phyloP scores from a whole-genome alignment of 2,888 invertebrate species.

The Lasius platythorax region DNA sequence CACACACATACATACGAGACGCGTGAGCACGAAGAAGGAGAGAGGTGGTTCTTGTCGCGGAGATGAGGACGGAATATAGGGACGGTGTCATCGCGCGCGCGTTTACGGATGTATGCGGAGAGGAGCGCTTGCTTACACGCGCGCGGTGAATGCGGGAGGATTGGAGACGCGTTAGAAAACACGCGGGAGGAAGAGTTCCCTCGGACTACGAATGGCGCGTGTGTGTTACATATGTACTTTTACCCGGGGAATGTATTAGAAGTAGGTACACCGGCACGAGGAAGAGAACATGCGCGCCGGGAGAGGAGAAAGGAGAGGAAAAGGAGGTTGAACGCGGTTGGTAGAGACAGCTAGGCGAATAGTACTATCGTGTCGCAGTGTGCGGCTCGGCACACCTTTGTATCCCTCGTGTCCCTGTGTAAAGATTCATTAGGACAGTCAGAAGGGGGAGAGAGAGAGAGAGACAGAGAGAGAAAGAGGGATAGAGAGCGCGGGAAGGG shows the following conservation, averaged over 20 bases:
- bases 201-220: not conserved
- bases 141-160: slow-evolving; percentile 1
- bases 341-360: slow-evolving; percentile 42
- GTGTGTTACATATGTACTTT: slow-evolving; percentile 10
- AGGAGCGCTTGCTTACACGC: not conserved
- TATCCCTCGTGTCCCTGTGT: not conserved
- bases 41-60: slow-evolving; percentile 16
- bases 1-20: too few relatives aligned
- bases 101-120: not conserved
- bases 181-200: not conserved
- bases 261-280: slow-evolving; percentile 32
- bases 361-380: slow-evolving; percentile 33
- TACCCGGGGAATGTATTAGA: slow-evolving; percentile 14
- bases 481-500: slow-evolving; percentile 54
- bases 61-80: slow-evolving; percentile 2
- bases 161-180: not conserved
- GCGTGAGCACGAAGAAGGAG: not conserved
- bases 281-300: slow-evolving; percentile 1
- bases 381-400: slow-evolving; percentile 8
- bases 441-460: not conserved
- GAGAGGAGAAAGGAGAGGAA: slow-evolving; percentile 19
- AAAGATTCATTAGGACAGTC: slow-evolving; percentile 41
- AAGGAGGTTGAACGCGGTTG: slow-evolving; percentile 42
- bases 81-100: slow-evolving; percentile 1
- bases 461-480: slow-evolving; percentile 24